phyloP scores from a whole-genome alignment of 1,140 invertebrate genomes.

The Drosophila subobscura region DNA sequence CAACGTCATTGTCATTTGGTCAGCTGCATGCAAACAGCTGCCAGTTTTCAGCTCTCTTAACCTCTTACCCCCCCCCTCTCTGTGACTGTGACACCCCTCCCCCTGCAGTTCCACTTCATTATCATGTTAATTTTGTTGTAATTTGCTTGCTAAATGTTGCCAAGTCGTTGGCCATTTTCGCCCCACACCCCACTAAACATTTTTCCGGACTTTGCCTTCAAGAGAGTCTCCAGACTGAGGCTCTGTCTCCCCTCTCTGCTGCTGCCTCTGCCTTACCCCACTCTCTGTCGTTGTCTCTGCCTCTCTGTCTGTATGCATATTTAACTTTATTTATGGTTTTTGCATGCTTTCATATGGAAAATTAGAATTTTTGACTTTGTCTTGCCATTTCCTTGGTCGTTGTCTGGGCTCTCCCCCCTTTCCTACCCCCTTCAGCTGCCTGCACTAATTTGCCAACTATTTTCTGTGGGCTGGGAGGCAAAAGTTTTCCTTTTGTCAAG shows the following conservation, averaged over 20 bases:
- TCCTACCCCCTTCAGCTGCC: neutral
- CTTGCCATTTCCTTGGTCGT: constrained; percentile 2
- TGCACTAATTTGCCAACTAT: constrained; percentile 75
- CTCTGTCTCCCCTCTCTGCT: neutral
- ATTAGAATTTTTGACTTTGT: constrained; percentile 72
- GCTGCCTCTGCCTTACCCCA: constrained; percentile 1
- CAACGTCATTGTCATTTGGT: constrained; percentile 80
- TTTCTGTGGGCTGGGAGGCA: constrained; percentile 17
- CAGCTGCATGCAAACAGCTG: constrained; percentile 73
- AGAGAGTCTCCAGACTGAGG: neutral
- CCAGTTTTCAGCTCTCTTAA: constrained; percentile 53
- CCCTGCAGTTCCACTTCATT: constrained; percentile 66
- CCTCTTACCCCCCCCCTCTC: constrained; percentile 1
- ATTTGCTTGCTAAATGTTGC: constrained; percentile 82
- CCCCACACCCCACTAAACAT: constrained; percentile 16
- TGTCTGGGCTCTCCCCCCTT: neutral
- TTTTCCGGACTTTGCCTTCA: constrained; percentile 59
- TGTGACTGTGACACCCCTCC: no score
- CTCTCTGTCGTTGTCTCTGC: neutral
- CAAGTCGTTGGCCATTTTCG: constrained; percentile 72
- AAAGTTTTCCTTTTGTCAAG: constrained; percentile 73
- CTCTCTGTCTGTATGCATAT: constrained; percentile 47
- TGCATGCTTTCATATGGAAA: constrained; percentile 77
- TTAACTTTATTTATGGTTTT: constrained; percentile 80
- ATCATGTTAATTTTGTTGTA: constrained; percentile 83